phyloP scores from a whole-genome alignment of 2,888 invertebrate species.

The Siphonodentalium dalli region DNA sequence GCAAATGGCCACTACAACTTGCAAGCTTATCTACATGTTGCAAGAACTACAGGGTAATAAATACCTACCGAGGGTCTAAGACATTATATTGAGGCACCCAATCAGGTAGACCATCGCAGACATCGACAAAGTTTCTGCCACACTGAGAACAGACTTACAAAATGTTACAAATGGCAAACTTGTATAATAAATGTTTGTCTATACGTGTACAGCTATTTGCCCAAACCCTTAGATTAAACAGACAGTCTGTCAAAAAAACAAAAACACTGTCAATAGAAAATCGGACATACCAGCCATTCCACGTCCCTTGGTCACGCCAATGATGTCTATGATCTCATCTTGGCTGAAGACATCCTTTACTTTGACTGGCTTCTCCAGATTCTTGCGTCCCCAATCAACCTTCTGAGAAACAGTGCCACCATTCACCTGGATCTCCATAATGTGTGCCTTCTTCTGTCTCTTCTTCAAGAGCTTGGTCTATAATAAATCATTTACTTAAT shows the following conservation, averaged over 20 bases:
- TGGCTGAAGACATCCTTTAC: conserved; percentile 89
- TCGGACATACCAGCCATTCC: conserved; percentile 88
- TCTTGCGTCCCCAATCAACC: conserved; percentile 95
- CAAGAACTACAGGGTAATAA: no score
- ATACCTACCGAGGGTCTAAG: no score
- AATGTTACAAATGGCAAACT: no score
- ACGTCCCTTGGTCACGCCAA: conserved; percentile 99
- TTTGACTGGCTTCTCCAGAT: conserved; percentile 89
- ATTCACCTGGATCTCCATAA: conserved; percentile 99
- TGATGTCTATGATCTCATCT: conserved; percentile 98
- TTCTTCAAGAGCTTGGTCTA: conserved; percentile 96
- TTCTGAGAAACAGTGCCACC: conserved; percentile 96
- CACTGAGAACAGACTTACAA: no score
- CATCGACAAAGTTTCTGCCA: no score
- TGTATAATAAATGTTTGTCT: no score
- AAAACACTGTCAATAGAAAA: background rate
- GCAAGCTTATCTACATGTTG: no score
- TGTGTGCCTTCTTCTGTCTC: conserved; percentile 99
- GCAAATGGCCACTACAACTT: no score
- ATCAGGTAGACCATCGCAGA: no score
- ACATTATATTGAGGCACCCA: no score
- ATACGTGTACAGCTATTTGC: background rate
- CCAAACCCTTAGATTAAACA: background rate
- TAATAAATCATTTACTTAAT: conserved; percentile 21
- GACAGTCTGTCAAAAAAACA: no score